Evolutionary conservation across 2,888 invertebrate genomes (phyloP), one percentile per base, ranked within the genome.

Genomic region (Euzophera pinguis): DNA sequence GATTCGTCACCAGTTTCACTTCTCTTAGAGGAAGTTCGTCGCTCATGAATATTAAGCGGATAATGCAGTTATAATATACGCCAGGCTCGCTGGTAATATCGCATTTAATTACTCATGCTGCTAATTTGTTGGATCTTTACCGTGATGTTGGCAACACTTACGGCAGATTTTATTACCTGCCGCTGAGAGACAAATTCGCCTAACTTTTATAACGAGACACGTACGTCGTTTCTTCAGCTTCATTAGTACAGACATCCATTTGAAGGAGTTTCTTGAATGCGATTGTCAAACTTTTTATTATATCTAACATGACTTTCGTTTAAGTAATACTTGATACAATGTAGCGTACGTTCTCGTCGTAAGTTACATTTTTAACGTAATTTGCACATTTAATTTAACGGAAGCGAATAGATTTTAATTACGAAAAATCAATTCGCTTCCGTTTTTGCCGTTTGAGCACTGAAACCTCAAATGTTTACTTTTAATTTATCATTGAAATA

Each of bases 61-160:
- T 84, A 84, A 86, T 87, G 85, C 84, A 84, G 80, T 87, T 87
- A 83, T 81, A 80, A 83, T 78, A 74, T 71, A 73, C 70, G 67
- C 64, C 57, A 60, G 56, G 67, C 69, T 71, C 59, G 64, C 71
- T 78, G 73, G 73, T 78, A 78, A 76, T 74, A 69, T 64, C 63
- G 58, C 59, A 71, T 76, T 78, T 73, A 75, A 82, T 81, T 80
- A 67, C 55, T 69, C 67, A 62, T 69, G 64, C 64, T 65, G 62
- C 63, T 73, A 73, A 78, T 78, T 71, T 65, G 61, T 71, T 58
- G 61, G 60, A 69, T 64, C 61, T 71, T 75, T 65, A 64, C 61
- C 62, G 63, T 53, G 52, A 58, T 55, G 56, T 47, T 35, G 47
- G 54, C 52, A 53, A 53, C 54, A 55, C 59, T 60, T 57, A 56